phyloP scores from a whole-genome alignment of 1,140 invertebrate species.

The Cylas formicarius region DNA sequence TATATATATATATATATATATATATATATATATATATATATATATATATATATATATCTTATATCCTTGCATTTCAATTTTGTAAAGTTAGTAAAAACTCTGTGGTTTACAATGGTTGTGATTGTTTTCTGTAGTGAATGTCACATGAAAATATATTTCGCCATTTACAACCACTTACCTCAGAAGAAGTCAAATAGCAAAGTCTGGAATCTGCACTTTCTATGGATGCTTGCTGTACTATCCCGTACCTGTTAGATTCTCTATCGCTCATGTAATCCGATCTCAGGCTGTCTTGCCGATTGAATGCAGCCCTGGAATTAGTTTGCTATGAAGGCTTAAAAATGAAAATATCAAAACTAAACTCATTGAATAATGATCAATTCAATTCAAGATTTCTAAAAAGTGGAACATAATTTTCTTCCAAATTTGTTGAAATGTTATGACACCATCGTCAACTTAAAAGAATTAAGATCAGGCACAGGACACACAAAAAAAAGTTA shows the following conservation, averaged over 20 bases:
- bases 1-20: neutral
- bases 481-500: too few species aligned
- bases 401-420: neutral
- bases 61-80: too few species aligned
- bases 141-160: too few species aligned
- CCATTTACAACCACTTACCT: conserved; percentile 73
- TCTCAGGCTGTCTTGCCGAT: conserved; percentile 81
- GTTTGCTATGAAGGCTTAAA: too few species aligned
- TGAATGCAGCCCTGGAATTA: conserved; percentile 68
- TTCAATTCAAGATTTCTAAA: conserved; percentile 2
- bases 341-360: conserved; percentile 15
- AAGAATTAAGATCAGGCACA: too few species aligned
- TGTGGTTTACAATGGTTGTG: too few species aligned
- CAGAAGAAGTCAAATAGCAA: conserved; percentile 89
- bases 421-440: neutral
- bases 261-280: conserved; percentile 86
- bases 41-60: too few species aligned
- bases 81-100: too few species aligned
- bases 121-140: too few species aligned
- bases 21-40: neutral
- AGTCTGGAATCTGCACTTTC: conserved; percentile 88
- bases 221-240: conserved; percentile 86
- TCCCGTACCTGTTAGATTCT: conserved; percentile 72
- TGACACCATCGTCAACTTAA: too few species aligned
- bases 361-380: neutral